Evolutionary conservation across 2,888 invertebrate species (phyloP), one percentile per base, ranked within the genome.

Genomic region (Lucinisca nassula): DNA sequence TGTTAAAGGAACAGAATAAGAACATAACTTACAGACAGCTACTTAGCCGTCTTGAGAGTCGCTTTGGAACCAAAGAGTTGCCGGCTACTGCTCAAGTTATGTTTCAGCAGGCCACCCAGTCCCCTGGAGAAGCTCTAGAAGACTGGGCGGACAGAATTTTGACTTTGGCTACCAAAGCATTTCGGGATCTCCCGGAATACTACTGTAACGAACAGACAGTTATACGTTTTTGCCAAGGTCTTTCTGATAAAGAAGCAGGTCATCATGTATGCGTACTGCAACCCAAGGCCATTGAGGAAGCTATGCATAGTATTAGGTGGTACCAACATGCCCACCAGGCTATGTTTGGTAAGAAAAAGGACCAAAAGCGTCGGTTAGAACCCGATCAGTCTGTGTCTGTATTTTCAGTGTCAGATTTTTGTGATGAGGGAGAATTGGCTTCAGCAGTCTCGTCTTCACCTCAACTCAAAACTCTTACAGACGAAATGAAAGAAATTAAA

Each of bases 171-270:
- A 58, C 58, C 3, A 27, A 35, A 10, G 77, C 77, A 2, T 77
- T 77, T 30, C 35, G 24, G 24, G 77, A 37, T 58, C 37, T 77
- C 17, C 61, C 77, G 8, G 58, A 55, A 37, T 24, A 32, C 10
- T 78, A 67, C 37, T 14, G 40, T 8, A 61, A 37, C 21, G 0
- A 51, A 17, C 78, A 78, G 61, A 40, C 40, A 24, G 67, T 78
- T 27, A 51, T 24, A 10, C n/a, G 61, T 8, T 78, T 78, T n/a
- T 78, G 78, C 27, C 78, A 78, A n/a, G 78, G 78, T 3, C 40
- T 78, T 27, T 8, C 30, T 38, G 78, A 78, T 67, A 61, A 21
- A n/a, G 67, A 78, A 30, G 78, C 78, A 4, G 78, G 78, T n/a
- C 78, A 67, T 21, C 78, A 78, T 24, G 67, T 78, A 17, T 67